Conservation (phyloP, 2,113 vertebrate species). For the Cichladusa arquata region DNA sequence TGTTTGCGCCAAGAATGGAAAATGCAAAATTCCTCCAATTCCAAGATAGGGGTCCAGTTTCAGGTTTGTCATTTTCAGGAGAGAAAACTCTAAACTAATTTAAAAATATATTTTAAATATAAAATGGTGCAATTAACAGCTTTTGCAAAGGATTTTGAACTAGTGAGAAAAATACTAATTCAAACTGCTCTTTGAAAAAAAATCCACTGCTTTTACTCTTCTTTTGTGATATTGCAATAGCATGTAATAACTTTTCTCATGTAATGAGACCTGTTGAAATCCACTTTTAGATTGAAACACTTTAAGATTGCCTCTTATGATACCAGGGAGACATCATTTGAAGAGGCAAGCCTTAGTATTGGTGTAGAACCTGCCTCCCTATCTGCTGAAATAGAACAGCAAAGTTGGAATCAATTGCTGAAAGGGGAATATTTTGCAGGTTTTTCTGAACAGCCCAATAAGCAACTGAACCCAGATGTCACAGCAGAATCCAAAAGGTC, state of each 20-base stretch:
- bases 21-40: neutral
- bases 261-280: neutral
- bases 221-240: neutral
- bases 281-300: neutral
- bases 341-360: neutral
- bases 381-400: neutral
- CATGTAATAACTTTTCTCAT: neutral
- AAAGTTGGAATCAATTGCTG: neutral
- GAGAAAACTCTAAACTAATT: neutral
- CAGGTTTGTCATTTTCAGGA: neutral
- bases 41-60: neutral
- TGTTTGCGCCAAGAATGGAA: neutral
- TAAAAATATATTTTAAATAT: neutral
- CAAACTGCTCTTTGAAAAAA: neutral
- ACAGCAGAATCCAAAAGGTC: constrained; percentile 23
- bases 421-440: neutral
- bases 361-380: neutral
- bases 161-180: neutral
- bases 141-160: neutral
- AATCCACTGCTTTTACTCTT: neutral
- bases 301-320: neutral
- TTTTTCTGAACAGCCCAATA: constrained; percentile 9
- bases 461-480: neutral
- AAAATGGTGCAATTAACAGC: neutral
- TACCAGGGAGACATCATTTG: neutral